Percentiles rank a stretch among this genome's conserved stretches.
Evolutionary conservation across 2,113 vertebrate genomes (phyloP).

Genomic region (Gymnocephalus cernua): DNA sequence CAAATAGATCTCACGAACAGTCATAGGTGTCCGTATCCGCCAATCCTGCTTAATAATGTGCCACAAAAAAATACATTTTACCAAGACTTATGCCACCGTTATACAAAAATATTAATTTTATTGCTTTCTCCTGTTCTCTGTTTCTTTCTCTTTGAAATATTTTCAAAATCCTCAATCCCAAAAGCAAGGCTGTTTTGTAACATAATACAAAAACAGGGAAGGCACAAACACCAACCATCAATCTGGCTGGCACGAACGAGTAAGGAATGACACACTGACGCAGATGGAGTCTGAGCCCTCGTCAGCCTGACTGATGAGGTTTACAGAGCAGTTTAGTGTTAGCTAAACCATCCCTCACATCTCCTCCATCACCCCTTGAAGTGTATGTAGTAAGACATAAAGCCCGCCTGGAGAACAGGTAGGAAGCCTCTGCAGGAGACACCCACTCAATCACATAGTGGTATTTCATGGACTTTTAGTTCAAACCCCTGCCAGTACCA

Average conservation of each 20-base stretch:
- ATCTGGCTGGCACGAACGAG: not conserved
- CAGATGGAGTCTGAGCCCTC: conserved; percentile 9
- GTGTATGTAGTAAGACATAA: conserved; percentile 10
- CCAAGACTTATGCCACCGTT: not conserved
- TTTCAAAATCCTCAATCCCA: not conserved
- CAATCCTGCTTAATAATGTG: not conserved
- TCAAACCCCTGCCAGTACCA: not conserved
- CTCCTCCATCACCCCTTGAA: conserved; percentile 37
- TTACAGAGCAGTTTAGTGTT: conserved; percentile 18
- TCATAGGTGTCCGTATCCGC: too few species aligned
- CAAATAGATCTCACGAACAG: too few species aligned
- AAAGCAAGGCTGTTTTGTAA: not conserved
- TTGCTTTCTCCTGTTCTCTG: not conserved
- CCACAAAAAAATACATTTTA: not conserved
- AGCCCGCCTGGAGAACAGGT: conserved; percentile 12
- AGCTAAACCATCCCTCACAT: conserved; percentile 44
- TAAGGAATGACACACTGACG: not conserved
- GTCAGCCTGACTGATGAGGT: conserved; percentile 40
- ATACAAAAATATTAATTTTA: not conserved
- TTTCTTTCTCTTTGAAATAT: not conserved
- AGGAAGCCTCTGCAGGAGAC: conserved; percentile 38
- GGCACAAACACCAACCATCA: not conserved
- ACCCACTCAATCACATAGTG: conserved; percentile 25
- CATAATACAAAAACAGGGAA: conserved; percentile 7
- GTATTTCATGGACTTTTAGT: conserved; percentile 32